Conservation (phyloP, 1,140 invertebrate species). For the Lasaia peninsularis region DNA sequence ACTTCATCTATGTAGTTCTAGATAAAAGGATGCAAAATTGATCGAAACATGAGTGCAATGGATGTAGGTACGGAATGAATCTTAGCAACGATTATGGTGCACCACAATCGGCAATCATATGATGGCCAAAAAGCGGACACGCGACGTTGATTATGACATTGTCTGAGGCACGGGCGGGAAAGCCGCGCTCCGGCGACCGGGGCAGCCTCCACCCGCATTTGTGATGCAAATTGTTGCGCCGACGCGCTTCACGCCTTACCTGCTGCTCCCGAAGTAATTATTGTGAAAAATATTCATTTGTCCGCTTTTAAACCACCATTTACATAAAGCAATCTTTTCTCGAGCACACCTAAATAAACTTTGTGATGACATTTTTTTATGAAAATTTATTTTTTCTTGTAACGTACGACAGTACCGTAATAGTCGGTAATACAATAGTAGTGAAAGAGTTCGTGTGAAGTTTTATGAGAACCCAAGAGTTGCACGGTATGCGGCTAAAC, state of each 20-base stretch:
- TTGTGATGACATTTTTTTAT: slow-evolving; percentile 7
- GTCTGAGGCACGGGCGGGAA: slow-evolving; percentile 48
- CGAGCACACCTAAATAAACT: slow-evolving; percentile 19
- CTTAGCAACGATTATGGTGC: slow-evolving; percentile 47
- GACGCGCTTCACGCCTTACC: slow-evolving; percentile 58
- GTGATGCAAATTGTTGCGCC: slow-evolving; percentile 71
- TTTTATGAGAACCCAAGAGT: slow-evolving; percentile 60
- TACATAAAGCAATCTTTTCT: slow-evolving; percentile 42
- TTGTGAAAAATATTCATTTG: slow-evolving; percentile 74
- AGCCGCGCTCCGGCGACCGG: slow-evolving; percentile 37
- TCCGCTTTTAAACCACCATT: slow-evolving; percentile 55
- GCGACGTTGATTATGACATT: slow-evolving; percentile 74
- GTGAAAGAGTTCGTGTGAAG: slow-evolving; percentile 60
- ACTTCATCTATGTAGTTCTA: no score
- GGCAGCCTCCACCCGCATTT: slow-evolving; percentile 61
- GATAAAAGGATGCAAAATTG: slow-evolving; percentile 1
- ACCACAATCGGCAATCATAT: slow-evolving; percentile 72
- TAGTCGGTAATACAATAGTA: slow-evolving; percentile 61
- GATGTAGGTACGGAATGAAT: slow-evolving; percentile 32
- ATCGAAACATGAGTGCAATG: neutral
- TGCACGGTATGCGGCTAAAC: slow-evolving; percentile 54
- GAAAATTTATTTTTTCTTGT: slow-evolving; percentile 16
- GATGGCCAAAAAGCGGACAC: slow-evolving; percentile 68
- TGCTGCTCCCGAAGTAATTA: slow-evolving; percentile 63
- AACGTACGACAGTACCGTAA: slow-evolving; percentile 30